A percentile compares a stretch with the other conserved stretches of the same genome.
phyloP scores from a whole-genome alignment of 2,888 invertebrate genomes.

The Leptinotarsa haldemani region DNA sequence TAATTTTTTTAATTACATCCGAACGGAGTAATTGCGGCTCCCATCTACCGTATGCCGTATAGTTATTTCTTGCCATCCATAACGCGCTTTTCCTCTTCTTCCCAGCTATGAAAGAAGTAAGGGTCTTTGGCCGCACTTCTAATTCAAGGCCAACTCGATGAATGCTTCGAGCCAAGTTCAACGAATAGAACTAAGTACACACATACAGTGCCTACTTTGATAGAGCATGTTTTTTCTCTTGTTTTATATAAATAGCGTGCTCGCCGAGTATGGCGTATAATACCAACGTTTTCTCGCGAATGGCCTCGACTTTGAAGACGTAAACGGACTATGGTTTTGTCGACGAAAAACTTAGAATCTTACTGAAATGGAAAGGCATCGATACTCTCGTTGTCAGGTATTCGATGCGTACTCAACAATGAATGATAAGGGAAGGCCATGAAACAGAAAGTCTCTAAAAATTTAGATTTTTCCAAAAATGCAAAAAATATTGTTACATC shows the following conservation, averaged over 20 bases:
- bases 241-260: slow-evolving; percentile 24
- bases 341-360: not conserved
- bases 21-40: slow-evolving; percentile 13
- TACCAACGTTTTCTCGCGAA: not conserved
- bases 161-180: slow-evolving; percentile 44
- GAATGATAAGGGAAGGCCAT: no score
- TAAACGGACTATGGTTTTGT: slow-evolving; percentile 6
- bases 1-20: slow-evolving; percentile 26
- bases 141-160: slow-evolving; percentile 48
- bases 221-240: slow-evolving; percentile 32
- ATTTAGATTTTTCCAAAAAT: no score
- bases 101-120: slow-evolving; percentile 23
- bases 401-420: not conserved
- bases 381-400: not conserved
- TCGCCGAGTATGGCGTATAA: slow-evolving; percentile 11
- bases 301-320: slow-evolving; percentile 14
- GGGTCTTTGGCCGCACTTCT: slow-evolving; percentile 49
- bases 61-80: slow-evolving; percentile 10
- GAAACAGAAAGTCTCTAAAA: no score
- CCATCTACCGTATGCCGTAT: slow-evolving; percentile 29
- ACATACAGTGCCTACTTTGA: slow-evolving; percentile 30
- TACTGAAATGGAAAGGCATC: slow-evolving; percentile 3
- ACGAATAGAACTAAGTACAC: slow-evolving; percentile 44
- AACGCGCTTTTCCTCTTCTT: slow-evolving; percentile 16
- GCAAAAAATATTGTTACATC: no score